Base-by-base conservation (phyloP, 2,797 vertebrate species). In the Coregonus ussuriensis region DNA sequence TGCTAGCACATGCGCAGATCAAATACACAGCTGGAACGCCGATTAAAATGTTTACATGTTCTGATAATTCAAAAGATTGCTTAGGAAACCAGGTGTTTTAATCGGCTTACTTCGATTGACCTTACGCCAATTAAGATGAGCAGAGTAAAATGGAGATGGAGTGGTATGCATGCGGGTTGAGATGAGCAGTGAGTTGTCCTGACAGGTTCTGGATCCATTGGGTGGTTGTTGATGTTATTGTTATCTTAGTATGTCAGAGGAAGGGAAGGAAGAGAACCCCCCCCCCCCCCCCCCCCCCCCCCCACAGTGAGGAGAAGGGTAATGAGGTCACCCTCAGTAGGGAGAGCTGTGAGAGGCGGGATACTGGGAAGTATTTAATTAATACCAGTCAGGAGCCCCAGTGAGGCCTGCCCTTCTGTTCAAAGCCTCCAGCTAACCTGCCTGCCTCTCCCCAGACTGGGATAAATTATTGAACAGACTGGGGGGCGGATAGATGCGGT, bases 351-450 rank as follows among this genome's bases (percentile, higher is more conserved):
- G 87, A 91, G 89, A 87, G 74, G 84, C 87, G 74, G 86, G 86
- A 82, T 85, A 88, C 76, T 81, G 84, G 87, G 89, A 90, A 89
- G 90, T 72, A 83, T 93, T 90, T 95, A 94, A 95, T 95, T 93
- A 95, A 94, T 93, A 92, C 90, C 93, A 93, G 81, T 85, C 80
- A 78, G 89, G 85, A 85, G 82, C 83, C 89, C 85, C 75, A 83
- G 85, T 79, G 86, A 87, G 91, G 78, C 84, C 86, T 94, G 94
- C 94, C 95, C 94, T 95, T 95, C 91, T 91, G 88, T 92, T 94
- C 92, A 95, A 95, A 94, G 92, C 86, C 72, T 70, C 0, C 59
- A 76, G 90, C 86, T 83, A 80, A 81, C 85, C 86, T 74, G 71
- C 53, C 74, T 0, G 75, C 62, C 81, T 89, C 80, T 81, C 79